Base-by-base conservation (phyloP, 2,888 invertebrate genomes). In the Arenicola marina region DNA sequence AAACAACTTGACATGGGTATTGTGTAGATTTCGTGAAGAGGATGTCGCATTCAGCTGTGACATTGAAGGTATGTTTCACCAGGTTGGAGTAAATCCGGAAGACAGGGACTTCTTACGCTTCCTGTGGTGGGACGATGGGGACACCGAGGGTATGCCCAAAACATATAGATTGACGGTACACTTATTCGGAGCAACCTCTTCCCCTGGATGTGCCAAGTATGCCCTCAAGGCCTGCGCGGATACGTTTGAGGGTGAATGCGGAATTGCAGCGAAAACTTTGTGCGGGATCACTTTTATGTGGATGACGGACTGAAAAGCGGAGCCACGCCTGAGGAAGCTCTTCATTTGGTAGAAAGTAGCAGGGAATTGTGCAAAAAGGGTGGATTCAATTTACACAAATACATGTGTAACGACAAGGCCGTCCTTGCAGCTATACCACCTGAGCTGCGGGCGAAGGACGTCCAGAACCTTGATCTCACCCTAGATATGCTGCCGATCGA, bases 301-400 rank as follows among this genome's bases (percentile, higher is more conserved):
- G 53, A 53, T 32, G 53, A 53, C 53, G 7, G 53, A 11, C 53
- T 53, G 24, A 11, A 48, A 21, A 18, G 15, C 7, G 48, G 11
- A 11, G 7, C 15, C 11, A 21, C 11, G 7, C 7, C 7, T 7
- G 15, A 11, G 24, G 24, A 28, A 53, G 53, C 53, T 31, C 28
- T 24, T 32, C 7, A 53, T 11, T 11, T 32, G 24, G 24, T 53
- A 53, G 32, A 11, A 53, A 18, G 15, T 28, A 31, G 32, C 31
- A 28, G 7, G 31, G 7, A 15, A 11, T 15, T 53, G 32, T 32
- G 33, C 31, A 31, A 28, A 11, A 11, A 53, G 32, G 53, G 29
- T 32, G 53, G 53, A 28, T 53, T 53, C 32, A 7, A 32, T 24
- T 55, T 65, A 7, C 54, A 53, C 38, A 63, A 63, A 32, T 51